Evolutionary conservation across 2,113 vertebrate genomes (phyloP).

Genomic region (Corythaixoides concolor): DNA sequence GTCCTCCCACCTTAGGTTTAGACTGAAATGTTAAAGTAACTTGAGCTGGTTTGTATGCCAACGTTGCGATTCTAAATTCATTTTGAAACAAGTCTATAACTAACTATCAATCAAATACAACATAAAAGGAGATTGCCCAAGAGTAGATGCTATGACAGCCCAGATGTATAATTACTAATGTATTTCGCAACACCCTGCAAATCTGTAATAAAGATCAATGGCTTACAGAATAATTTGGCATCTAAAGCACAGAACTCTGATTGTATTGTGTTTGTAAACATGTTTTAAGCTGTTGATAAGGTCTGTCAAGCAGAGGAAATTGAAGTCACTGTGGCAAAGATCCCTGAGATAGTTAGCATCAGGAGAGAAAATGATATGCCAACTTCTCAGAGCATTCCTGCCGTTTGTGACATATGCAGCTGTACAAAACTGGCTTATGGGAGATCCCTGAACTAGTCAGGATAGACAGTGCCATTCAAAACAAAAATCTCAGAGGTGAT

Average conservation of each 20-base stretch:
- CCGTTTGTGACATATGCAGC: slow-evolving; percentile 18
- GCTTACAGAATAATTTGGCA: slow-evolving; percentile 58
- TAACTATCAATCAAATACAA: slow-evolving; percentile 26
- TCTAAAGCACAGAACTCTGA: slow-evolving; percentile 31
- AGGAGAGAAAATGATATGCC: slow-evolving; percentile 42
- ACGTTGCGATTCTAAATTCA: background rate
- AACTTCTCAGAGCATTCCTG: slow-evolving; percentile 5
- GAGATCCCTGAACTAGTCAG: slow-evolving; percentile 43
- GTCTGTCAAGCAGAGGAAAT: slow-evolving; percentile 61
- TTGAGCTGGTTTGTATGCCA: background rate
- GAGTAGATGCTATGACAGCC: slow-evolving; percentile 37
- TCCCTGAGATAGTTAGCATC: slow-evolving; percentile 49
- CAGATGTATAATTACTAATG: slow-evolving; percentile 54
- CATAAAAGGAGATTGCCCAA: slow-evolving; percentile 52
- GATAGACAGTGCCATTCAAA: slow-evolving; percentile 39
- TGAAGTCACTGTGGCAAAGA: slow-evolving; percentile 56
- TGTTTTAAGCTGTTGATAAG: slow-evolving; percentile 59
- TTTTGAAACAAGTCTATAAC: background rate
- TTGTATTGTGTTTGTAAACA: slow-evolving; percentile 62
- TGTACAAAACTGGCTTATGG: background rate
- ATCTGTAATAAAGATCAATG: slow-evolving; percentile 70
- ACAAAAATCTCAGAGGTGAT: background rate
- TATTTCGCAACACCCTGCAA: slow-evolving; percentile 49
- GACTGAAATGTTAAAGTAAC: background rate
- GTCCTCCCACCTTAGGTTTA: background rate